These are phyloP conservation scores for Bactericera cockerelli DNA, from an alignment of 1,140 invertebrate genomes.

Conservation along the genomic window DNA sequence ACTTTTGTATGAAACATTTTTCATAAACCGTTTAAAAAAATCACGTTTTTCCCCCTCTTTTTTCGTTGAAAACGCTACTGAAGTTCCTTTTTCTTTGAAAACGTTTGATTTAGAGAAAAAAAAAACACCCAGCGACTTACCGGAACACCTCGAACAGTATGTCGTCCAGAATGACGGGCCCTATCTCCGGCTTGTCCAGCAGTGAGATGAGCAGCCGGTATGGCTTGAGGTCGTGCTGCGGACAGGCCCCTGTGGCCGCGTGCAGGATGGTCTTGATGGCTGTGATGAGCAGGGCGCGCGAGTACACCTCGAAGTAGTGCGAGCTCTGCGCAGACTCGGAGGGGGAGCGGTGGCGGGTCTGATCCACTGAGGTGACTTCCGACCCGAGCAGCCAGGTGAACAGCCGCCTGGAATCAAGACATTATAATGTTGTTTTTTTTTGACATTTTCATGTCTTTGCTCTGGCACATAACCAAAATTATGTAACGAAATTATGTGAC, in stretches of 20 bases:
- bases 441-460: no score
- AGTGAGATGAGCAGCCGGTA: conserved; percentile 75
- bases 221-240: conserved; percentile 54
- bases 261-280: conserved; percentile 44
- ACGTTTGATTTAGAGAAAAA: no score
- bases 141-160: conserved; percentile 75
- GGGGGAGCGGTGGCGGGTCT: conserved; percentile 25
- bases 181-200: conserved; percentile 79
- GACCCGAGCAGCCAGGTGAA: conserved; percentile 70
- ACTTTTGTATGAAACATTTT: no score
- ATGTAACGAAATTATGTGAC: no score
- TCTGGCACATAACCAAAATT: no score
- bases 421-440: no score
- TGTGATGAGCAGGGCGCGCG: conserved; percentile 46
- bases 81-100: no score
- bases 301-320: conserved; percentile 58
- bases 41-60: no score
- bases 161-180: conserved; percentile 66
- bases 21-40: no score
- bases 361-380: conserved; percentile 38
- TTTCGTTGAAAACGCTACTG: no score
- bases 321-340: conserved; percentile 26
- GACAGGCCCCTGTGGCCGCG: conserved; percentile 38
- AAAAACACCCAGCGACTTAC: no score
- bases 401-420: conserved; percentile 53